Conservation (phyloP, 2,888 invertebrate species). For the Podotricha telesiphe region DNA sequence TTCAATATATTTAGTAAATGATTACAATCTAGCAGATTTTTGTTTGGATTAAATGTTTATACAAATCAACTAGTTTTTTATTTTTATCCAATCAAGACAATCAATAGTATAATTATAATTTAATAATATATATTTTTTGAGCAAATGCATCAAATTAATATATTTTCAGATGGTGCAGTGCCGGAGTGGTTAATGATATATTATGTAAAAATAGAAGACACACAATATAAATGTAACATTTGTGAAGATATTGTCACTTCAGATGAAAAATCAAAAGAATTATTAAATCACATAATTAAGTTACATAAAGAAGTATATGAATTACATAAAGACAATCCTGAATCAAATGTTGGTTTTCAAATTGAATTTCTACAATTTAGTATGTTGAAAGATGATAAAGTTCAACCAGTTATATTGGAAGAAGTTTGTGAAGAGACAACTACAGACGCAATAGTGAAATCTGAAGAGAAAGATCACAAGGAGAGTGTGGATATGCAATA, state of each 20-base stretch:
- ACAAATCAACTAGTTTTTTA: not conserved
- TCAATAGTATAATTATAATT: not conserved
- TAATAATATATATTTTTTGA: not conserved
- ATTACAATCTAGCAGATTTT: too few relatives aligned
- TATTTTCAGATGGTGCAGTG: constrained; percentile 48
- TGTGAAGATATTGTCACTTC: constrained; percentile 58
- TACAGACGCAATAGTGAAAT: constrained; percentile 46
- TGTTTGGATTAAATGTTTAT: constrained; percentile 14
- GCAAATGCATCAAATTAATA: not conserved
- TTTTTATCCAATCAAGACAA: not conserved
- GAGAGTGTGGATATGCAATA: constrained; percentile 57
- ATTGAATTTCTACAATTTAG: constrained; percentile 73
- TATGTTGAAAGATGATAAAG: constrained; percentile 62
- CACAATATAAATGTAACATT: constrained; percentile 64
- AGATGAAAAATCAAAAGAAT: constrained; percentile 55
- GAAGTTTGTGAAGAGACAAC: constrained; percentile 61
- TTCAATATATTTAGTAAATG: too few relatives aligned
- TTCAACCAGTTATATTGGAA: constrained; percentile 60
- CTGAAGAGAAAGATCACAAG: constrained; percentile 43
- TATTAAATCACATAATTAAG: constrained; percentile 61
- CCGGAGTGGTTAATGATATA: constrained; percentile 74
- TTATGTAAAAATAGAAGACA: constrained; percentile 54
- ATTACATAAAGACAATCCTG: constrained; percentile 69
- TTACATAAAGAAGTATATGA: constrained; percentile 67
- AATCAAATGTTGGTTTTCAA: constrained; percentile 68